These are phyloP conservation scores for Oceanodroma leucorhoa DNA, from an alignment of 2,797 vertebrate species.

Conservation along the genomic window DNA sequence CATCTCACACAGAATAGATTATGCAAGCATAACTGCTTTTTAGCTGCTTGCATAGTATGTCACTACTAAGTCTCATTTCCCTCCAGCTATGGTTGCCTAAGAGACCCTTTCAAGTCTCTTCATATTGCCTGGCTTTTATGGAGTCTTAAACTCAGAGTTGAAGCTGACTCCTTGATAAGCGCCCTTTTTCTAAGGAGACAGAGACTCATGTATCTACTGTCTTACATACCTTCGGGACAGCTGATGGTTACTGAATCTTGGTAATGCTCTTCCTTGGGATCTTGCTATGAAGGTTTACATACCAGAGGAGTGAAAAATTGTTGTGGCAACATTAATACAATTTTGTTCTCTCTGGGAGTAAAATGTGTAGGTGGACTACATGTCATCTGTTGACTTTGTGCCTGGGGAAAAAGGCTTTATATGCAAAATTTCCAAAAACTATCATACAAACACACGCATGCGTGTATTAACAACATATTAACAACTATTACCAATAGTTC, in stretches of 20 bases:
- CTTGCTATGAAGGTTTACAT: neutral
- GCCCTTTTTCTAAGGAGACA: neutral
- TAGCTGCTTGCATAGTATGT: neutral
- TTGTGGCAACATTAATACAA: neutral
- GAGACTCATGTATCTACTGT: neutral
- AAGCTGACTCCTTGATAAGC: neutral
- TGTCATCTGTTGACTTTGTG: neutral
- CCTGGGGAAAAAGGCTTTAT: neutral
- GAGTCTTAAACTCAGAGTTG: neutral
- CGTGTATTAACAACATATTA: neutral
- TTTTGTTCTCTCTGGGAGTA: neutral
- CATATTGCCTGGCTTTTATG: neutral
- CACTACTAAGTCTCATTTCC: neutral
- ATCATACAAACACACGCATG: neutral
- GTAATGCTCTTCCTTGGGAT: neutral
- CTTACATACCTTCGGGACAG: neutral
- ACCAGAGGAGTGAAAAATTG: neutral
- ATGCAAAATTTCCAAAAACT: neutral
- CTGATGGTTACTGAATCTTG: neutral
- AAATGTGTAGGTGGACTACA: neutral
- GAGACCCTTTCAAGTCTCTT: neutral
- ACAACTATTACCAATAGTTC: neutral
- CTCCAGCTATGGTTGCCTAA: neutral
- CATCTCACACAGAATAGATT: neutral
- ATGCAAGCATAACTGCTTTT: neutral